A percentile compares a stretch with the other conserved stretches of the same genome.
Evolutionary conservation across 2,888 invertebrate genomes (phyloP).

Genomic region (Macrostomum cliftonense): DNA sequence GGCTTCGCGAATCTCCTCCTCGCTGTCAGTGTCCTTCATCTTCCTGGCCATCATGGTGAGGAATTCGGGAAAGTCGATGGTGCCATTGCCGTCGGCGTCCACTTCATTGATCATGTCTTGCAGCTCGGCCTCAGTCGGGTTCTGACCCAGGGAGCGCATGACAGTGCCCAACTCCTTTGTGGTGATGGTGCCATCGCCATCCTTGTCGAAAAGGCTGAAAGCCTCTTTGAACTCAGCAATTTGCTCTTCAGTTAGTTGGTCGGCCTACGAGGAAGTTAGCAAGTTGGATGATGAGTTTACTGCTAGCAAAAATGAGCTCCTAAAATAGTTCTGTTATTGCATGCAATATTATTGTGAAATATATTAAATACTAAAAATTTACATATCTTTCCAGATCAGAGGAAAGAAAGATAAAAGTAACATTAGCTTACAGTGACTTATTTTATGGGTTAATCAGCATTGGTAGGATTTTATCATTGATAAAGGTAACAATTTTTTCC

Average conservation of each 20-base stretch:
- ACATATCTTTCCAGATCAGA: too few relatives aligned
- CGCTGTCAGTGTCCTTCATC: conserved; percentile 85
- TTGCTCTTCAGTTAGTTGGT: conserved; percentile 12
- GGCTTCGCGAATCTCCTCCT: conserved; percentile 95
- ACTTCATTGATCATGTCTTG: conserved; percentile 95
- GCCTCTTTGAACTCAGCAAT: conserved; percentile 82
- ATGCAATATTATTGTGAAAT: too few relatives aligned
- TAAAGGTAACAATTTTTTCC: too few relatives aligned
- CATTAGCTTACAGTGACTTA: too few relatives aligned
- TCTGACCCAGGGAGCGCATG: conserved; percentile 90
- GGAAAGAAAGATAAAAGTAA: too few relatives aligned
- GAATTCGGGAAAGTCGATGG: conserved; percentile 99
- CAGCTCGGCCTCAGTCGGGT: conserved; percentile 93
- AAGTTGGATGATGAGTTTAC: too few relatives aligned
- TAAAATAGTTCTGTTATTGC: too few relatives aligned
- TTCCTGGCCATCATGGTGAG: conserved; percentile 99
- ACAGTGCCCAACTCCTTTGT: conserved; percentile 97
- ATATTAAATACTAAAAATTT: too few relatives aligned
- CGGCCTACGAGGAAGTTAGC: conserved; percentile 3
- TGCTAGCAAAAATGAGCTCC: too few relatives aligned
- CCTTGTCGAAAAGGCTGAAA: conserved; percentile 95
- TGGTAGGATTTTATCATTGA: too few relatives aligned
- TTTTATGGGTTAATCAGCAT: too few relatives aligned
- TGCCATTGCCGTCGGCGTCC: conserved; percentile 82
- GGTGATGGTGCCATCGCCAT: conserved; percentile 95